Conservation (phyloP, 2,113 vertebrate species). For the Bubalus kerabau region DNA sequence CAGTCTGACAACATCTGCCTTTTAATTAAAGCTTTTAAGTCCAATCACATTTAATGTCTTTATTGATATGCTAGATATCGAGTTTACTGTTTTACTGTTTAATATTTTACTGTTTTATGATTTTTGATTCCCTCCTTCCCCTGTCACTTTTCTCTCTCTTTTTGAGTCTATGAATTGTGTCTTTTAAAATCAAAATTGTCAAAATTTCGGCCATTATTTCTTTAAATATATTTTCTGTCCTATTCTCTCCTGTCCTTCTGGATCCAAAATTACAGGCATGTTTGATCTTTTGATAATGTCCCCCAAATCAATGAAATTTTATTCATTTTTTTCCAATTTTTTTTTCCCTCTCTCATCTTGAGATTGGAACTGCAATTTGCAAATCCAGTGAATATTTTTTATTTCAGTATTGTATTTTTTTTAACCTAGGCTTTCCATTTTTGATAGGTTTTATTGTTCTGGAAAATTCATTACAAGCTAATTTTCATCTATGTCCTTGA, state of each 20-base stretch:
- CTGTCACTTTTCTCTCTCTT: neutral
- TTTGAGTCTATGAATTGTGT: neutral
- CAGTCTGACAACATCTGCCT: neutral
- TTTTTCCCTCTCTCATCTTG: neutral
- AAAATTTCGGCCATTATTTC: neutral
- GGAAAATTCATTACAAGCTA: neutral
- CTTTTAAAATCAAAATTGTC: neutral
- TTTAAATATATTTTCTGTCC: neutral
- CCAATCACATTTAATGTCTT: neutral
- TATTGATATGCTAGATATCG: neutral
- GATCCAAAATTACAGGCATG: neutral
- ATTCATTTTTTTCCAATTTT: neutral
- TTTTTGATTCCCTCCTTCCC: neutral
- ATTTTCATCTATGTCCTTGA: neutral
- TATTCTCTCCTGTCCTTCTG: neutral
- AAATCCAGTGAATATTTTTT: neutral
- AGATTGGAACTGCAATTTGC: neutral
- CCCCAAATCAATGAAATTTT: neutral
- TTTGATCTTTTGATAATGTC: neutral
- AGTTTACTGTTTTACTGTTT: neutral
- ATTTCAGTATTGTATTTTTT: neutral
- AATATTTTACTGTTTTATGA: neutral
- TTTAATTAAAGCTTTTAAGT: neutral
- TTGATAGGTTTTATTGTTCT: neutral
- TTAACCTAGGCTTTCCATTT: neutral